Evolutionary conservation across 1,140 invertebrate genomes (phyloP), one percentile per base, ranked within the genome.

Genomic region (Agrypnia vestita): DNA sequence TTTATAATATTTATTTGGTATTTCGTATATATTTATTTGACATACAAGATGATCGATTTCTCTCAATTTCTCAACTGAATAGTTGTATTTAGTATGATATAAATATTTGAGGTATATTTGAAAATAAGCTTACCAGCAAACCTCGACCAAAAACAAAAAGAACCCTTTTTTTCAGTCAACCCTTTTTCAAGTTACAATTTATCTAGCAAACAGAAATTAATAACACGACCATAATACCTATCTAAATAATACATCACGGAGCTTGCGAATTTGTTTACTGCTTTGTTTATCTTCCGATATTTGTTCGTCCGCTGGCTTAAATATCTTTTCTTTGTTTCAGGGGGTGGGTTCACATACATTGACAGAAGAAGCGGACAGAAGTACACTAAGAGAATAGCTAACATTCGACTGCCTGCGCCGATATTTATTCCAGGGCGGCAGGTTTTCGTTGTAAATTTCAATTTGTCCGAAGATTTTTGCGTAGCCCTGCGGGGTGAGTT

Each of bases 321-420:
- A 71, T 35, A 71, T 49, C 64, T 49, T 71, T 44, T 21, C 6
- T 71, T 71, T 71, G 67, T 71, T 71, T 21, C 67, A 71, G 67
- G 67, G 21, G 19, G 67, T 15, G 9, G 19, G 59, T 21, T 56
- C 10, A 17, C 59, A 10, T 8, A 25, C 8, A 62, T 12, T 15
- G 11, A 13, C 49, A 15, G 11, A 51, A 12, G 59, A 35, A 35
- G 6, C 25, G 6, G 25, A 35, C 25, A 35, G 25, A n/a, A n/a
- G n/a, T n/a, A 35, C 25, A 35, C 25, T 3, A 1, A 35, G 19
- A 35, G 25, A 13, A 19, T 21, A 17, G 19, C 59, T 25, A 19
- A 21, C 13, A 25, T 35, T 15, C 21, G 19, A 49, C 1, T 49
- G 9, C 67, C 44, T 13, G 9, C 13, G 15, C 67, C 19, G 21